Conservation (phyloP, 2,113 vertebrate species). For the Calonectris borealis region DNA sequence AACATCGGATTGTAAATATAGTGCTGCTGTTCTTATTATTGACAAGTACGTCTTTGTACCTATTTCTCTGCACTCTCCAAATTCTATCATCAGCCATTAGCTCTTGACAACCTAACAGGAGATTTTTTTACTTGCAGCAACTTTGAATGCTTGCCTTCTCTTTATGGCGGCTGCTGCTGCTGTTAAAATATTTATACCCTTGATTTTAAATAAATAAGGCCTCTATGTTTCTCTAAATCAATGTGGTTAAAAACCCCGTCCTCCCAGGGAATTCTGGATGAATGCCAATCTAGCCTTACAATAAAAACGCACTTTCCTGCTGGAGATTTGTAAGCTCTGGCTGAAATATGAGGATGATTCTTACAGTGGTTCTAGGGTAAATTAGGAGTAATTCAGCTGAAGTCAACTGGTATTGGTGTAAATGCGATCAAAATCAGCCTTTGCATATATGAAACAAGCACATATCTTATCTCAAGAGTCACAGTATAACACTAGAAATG, state of each 20-base stretch:
- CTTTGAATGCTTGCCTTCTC: background rate
- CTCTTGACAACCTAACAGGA: background rate
- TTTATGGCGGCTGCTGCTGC: background rate
- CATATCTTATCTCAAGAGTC: background rate
- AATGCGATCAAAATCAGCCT: background rate
- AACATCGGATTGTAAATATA: slow-evolving; percentile 23
- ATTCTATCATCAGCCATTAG: slow-evolving; percentile 14
- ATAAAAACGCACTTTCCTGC: slow-evolving; percentile 40
- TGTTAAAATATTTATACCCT: slow-evolving; percentile 31
- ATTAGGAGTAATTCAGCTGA: background rate
- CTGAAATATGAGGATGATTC: slow-evolving; percentile 62
- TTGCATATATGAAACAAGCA: background rate
- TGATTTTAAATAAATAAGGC: slow-evolving; percentile 35
- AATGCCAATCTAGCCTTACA: slow-evolving; percentile 31
- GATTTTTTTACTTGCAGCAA: background rate
- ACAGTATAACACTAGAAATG: background rate
- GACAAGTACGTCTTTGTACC: slow-evolving; percentile 3
- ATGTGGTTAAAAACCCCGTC: background rate
- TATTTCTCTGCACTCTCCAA: background rate
- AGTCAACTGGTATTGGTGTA: background rate
- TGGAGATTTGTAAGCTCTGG: slow-evolving; percentile 49
- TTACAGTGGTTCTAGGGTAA: background rate
- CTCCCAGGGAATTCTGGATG: slow-evolving; percentile 4
- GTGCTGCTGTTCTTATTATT: slow-evolving; percentile 6
- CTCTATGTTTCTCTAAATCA: slow-evolving; percentile 34